These are phyloP conservation scores for Andricus quercusramuli DNA, from an alignment of 2,888 invertebrate genomes.

Conservation along the genomic window DNA sequence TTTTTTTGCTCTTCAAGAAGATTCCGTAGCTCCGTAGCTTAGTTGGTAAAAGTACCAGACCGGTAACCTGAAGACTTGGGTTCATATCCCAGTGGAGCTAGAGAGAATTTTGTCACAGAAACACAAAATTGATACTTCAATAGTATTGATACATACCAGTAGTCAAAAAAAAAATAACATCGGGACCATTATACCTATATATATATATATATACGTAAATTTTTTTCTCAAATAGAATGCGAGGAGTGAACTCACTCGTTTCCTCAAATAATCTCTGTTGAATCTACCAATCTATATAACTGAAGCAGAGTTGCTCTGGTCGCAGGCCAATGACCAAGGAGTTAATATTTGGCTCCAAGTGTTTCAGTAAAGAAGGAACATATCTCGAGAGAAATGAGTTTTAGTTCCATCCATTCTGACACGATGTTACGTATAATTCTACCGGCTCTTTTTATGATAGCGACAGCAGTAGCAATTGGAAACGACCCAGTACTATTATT, in stretches of 20 bases:
- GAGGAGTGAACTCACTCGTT: not conserved
- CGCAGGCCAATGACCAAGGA: conserved; percentile 63
- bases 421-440: conserved; percentile 63
- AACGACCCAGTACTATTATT: conserved; percentile 66
- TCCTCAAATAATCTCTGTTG: not conserved
- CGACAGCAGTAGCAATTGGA: conserved; percentile 49
- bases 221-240: not conserved
- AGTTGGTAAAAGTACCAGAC: no score
- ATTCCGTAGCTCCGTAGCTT: no score
- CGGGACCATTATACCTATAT: no score
- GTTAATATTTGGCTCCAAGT: conserved; percentile 67
- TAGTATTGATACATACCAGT: no score
- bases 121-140: no score
- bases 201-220: no score
- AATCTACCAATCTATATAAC: not conserved
- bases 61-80: no score
- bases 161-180: no score
- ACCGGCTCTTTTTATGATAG: conserved; percentile 53
- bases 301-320: conserved; percentile 42
- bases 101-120: no score
- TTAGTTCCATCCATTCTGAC: conserved; percentile 50
- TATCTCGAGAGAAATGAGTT: conserved; percentile 51
- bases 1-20: no score
- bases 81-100: no score
- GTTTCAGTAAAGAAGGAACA: conserved; percentile 60